Conservation (phyloP, 2,888 invertebrate species). For the Drosophila neotestacea region DNA sequence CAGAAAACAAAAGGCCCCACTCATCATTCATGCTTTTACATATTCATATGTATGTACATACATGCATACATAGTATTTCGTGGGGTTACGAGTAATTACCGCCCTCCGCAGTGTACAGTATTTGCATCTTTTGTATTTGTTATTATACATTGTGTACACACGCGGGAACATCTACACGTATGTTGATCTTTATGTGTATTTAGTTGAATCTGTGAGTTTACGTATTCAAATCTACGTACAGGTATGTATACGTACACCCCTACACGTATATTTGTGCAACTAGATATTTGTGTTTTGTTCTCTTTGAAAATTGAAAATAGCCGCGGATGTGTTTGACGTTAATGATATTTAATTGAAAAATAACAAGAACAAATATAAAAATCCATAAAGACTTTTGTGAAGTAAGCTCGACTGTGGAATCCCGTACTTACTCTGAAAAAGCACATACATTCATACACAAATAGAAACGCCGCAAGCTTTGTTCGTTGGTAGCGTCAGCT, state of each 20-base stretch:
- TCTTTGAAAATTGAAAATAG: constrained; percentile 64
- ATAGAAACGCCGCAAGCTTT: too few species aligned
- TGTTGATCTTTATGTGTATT: constrained; percentile 22
- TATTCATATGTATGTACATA: constrained; percentile 1
- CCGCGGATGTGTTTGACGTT: constrained; percentile 72
- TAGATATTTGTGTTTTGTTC: constrained; percentile 48
- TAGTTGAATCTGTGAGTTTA: constrained; percentile 47
- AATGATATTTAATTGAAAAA: constrained; percentile 64
- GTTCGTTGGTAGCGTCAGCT: too few species aligned
- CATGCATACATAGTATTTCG: background rate
- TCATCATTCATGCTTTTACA: constrained; percentile 47
- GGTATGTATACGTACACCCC: background rate
- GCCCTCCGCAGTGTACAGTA: constrained; percentile 38
- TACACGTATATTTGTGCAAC: background rate
- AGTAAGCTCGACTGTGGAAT: too few species aligned
- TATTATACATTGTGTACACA: constrained; percentile 12
- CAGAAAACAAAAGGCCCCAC: constrained; percentile 72
- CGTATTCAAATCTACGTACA: constrained; percentile 46
- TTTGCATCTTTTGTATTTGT: constrained; percentile 51
- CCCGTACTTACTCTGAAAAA: too few species aligned
- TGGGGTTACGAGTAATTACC: constrained; percentile 11
- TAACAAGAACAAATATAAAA: constrained; percentile 19
- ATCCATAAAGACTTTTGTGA: constrained; percentile 6
- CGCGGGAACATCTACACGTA: background rate
- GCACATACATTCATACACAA: too few species aligned